Percentiles rank a stretch among this genome's conserved stretches.
Conservation (phyloP, 2,113 vertebrate genomes). For the Alosa alosa region DNA sequence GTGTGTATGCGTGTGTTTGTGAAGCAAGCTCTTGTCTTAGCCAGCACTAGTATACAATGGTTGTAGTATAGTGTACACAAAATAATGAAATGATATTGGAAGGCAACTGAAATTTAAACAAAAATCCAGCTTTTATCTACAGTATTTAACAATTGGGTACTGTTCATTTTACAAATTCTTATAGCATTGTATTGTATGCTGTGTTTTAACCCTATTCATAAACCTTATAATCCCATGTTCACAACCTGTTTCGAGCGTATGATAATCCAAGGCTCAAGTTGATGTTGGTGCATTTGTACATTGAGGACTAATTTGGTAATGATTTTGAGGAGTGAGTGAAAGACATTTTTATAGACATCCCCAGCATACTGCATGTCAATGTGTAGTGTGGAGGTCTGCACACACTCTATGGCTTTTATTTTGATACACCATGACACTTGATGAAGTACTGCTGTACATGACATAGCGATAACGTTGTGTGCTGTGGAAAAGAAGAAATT, state of each 20-base stretch:
- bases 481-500: not conserved
- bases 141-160: not conserved
- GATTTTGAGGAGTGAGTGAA: not conserved
- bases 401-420: not conserved
- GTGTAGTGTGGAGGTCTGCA: not conserved
- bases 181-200: not conserved
- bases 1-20: not conserved
- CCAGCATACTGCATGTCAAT: not conserved
- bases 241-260: not conserved
- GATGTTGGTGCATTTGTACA: not conserved
- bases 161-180: not conserved
- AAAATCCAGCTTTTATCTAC: slow-evolving; percentile 6
- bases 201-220: not conserved
- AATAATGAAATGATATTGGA: not conserved
- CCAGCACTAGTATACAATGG: not conserved
- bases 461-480: not conserved
- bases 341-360: not conserved
- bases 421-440: not conserved
- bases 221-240: not conserved
- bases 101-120: not conserved
- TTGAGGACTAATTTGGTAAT: not conserved
- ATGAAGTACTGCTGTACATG: not conserved
- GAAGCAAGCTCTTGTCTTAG: not conserved
- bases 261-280: slow-evolving; percentile 4
- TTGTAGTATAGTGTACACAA: slow-evolving; percentile 6